These are phyloP conservation scores for Oriolus oriolus DNA, from an alignment of 2,113 vertebrate genomes.

Conservation along the genomic window DNA sequence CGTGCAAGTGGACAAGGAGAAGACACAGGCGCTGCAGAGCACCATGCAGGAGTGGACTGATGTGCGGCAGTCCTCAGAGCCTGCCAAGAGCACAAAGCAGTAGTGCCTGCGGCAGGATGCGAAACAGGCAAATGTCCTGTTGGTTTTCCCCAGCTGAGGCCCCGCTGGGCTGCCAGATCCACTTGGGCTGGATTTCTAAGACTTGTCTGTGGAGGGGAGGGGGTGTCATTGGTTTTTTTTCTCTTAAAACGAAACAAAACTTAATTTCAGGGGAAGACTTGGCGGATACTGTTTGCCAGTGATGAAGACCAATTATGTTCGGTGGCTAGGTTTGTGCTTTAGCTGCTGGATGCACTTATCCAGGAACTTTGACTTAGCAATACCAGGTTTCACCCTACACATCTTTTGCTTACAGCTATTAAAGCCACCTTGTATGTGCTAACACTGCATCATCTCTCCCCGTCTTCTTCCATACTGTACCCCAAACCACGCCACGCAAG, in stretches of 20 bases:
- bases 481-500: not conserved
- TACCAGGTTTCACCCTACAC: constrained; percentile 29
- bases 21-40: constrained; percentile 94
- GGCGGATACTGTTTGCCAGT: constrained; percentile 36
- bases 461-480: not conserved
- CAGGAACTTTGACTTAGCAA: constrained; percentile 34
- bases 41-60: constrained; percentile 99
- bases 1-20: constrained; percentile 97
- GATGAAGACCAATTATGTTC: constrained; percentile 1
- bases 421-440: constrained; percentile 26
- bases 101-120: not conserved
- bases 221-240: not conserved
- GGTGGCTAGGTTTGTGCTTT: constrained; percentile 34
- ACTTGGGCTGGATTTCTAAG: not conserved
- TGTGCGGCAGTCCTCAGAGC: constrained; percentile 91
- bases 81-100: constrained; percentile 84
- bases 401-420: constrained; percentile 13
- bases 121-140: not conserved
- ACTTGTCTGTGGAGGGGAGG: not conserved
- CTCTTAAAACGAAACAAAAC: not conserved
- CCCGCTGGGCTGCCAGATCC: not conserved
- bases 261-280: constrained; percentile 42
- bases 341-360: constrained; percentile 24
- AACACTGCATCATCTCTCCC: constrained; percentile 1
- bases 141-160: not conserved